Conservation (phyloP, 2,113 vertebrate genomes). For the Peromyscus leucopus region DNA sequence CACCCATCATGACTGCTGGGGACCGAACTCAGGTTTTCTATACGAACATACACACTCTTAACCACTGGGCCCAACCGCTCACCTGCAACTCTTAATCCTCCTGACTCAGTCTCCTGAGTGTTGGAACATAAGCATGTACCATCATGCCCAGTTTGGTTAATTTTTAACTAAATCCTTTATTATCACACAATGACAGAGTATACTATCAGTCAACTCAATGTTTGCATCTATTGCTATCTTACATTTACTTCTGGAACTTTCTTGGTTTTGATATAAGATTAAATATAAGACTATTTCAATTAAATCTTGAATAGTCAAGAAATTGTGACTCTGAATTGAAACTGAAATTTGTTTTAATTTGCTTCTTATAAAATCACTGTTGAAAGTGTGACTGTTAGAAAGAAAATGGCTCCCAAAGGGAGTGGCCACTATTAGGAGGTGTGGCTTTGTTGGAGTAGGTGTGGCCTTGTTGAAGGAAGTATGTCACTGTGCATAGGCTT, state of each 20-base stretch:
- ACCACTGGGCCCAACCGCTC: background rate
- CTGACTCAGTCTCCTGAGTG: background rate
- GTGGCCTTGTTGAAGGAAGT: too few species aligned
- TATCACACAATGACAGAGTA: background rate
- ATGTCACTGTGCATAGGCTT: too few species aligned
- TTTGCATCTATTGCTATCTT: background rate
- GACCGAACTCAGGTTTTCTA: background rate
- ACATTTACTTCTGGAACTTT: slow-evolving; percentile 30
- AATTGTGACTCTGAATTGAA: background rate
- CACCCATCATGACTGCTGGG: background rate
- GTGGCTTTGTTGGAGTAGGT: too few species aligned
- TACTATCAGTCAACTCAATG: background rate
- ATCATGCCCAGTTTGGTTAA: background rate
- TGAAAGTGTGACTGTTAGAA: background rate
- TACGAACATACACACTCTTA: background rate
- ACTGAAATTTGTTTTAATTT: slow-evolving; percentile 5
- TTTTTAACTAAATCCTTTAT: slow-evolving; percentile 12
- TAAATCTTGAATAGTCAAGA: background rate
- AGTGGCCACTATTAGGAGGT: too few species aligned
- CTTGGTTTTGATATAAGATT: background rate
- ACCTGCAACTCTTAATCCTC: background rate
- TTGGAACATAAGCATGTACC: background rate
- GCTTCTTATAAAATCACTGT: background rate
- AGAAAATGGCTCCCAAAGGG: background rate
- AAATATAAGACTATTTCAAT: background rate